phyloP scores from a whole-genome alignment of 1,140 invertebrate genomes.

The Cydia amplana region DNA sequence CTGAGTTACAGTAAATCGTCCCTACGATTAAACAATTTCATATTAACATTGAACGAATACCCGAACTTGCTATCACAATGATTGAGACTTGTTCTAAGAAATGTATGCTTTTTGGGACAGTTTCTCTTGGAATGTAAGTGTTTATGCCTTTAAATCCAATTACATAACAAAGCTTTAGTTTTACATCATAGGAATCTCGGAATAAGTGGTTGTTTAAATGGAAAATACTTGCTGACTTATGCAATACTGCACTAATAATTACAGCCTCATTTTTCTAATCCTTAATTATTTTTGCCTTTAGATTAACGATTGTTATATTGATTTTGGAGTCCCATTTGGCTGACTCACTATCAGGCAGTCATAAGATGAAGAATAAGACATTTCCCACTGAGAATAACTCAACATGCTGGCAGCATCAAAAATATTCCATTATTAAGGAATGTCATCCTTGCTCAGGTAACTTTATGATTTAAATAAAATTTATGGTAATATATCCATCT shows the following conservation, averaged over 20 bases:
- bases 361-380: constrained; percentile 78
- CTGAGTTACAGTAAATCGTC: background rate
- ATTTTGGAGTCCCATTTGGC: constrained; percentile 89
- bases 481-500: background rate
- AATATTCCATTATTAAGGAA: constrained; percentile 84
- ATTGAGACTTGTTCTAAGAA: constrained; percentile 72
- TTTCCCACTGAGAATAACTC: constrained; percentile 87
- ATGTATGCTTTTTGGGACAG: constrained; percentile 70
- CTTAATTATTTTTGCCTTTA: constrained; percentile 61
- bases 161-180: background rate
- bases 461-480: constrained; percentile 1
- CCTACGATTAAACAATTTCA: background rate
- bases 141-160: constrained; percentile 23
- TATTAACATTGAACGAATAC: background rate
- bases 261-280: background rate
- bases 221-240: background rate
- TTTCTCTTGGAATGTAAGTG: constrained; percentile 69
- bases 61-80: constrained; percentile 43
- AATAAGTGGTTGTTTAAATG: background rate
- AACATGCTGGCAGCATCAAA: constrained; percentile 85
- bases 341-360: constrained; percentile 73
- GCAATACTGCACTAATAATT: background rate
- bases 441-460: constrained; percentile 89
- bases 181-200: background rate
- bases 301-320: constrained; percentile 87